Evolutionary conservation across 2,797 vertebrate genomes (phyloP), one percentile per base, ranked within the genome.

Genomic region (Synanceia verrucosa): DNA sequence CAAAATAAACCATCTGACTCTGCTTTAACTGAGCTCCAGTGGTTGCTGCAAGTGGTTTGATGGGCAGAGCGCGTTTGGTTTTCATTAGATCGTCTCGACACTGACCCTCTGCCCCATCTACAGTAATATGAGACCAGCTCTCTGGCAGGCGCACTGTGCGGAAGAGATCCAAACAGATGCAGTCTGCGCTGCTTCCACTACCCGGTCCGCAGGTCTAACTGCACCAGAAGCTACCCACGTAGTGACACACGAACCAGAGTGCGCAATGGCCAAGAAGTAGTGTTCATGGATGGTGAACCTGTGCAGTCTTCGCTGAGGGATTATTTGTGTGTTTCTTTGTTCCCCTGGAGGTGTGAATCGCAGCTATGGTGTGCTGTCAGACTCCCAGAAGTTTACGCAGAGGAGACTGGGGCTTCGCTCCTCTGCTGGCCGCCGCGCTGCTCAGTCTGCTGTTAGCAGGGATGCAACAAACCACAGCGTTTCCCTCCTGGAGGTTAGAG

Each of bases 401-500:
- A 31, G 68, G 83, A 21, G 82, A 56, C 43, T 13, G 77, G 64
- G n/a, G 85, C 70, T 84, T 72, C 53, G 84, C 85, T 66, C 70
- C 92, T 53, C 77, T 93, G 69, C 82, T 91, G 80, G 83, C 87
- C 24, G 84, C 89, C 34, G 87, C 84, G 83, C 79, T 94, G 79
- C 86, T 94, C 81, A 85, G 81, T 53, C 76, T 93, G 24, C 73
- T 93, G 78, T 28, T 88, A 36, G 89, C 89, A 57, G 91, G 88
- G 88, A 85, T 92, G 90, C 92, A 92, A 18, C 92, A 84, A 65
- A 88, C 80, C 87, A 31, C 91, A 28, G 92, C 94, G 33, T 87
- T 91, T 41, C 93, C 94, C 76, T 88, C 87, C 83, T 90, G 94
- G 94, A 94, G 89, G 58, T 70, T 84, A 72, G 92, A 95, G 94